Evolutionary conservation across 2,113 vertebrate genomes (phyloP).

Genomic region (Pica pica): DNA sequence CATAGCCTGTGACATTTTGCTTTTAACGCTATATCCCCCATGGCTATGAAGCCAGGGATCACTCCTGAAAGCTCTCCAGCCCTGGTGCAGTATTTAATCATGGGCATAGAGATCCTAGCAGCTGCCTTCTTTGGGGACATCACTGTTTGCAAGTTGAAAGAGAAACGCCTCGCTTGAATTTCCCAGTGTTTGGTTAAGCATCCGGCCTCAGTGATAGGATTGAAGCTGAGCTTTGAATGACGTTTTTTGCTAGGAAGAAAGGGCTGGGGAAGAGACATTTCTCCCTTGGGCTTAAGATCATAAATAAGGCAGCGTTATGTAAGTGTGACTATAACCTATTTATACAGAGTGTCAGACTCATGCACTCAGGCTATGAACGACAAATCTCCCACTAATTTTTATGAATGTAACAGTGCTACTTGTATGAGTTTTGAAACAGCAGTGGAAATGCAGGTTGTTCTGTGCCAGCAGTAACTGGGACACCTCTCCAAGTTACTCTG

Average conservation of each 20-base stretch:
- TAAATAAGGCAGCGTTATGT: conserved; percentile 47
- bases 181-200: background rate
- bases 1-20: background rate
- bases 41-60: background rate
- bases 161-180: background rate
- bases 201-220: background rate
- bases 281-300: conserved; percentile 42
- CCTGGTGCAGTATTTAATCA: background rate
- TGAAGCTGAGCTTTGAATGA: conserved; percentile 38
- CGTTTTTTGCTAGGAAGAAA: conserved; percentile 27
- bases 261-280: background rate
- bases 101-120: background rate
- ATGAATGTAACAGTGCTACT: background rate
- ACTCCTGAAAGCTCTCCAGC: background rate
- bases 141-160: background rate
- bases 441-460: background rate
- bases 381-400: conserved; percentile 24
- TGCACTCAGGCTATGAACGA: conserved; percentile 8
- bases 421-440: background rate
- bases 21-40: background rate
- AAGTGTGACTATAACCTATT: conserved; percentile 47
- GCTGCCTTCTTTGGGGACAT: background rate
- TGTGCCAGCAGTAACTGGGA: background rate
- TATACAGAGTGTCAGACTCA: conserved; percentile 31
- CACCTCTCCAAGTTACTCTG: background rate